phyloP scores from a whole-genome alignment of 2,888 invertebrate species.

The Ormyrus pomaceus region DNA sequence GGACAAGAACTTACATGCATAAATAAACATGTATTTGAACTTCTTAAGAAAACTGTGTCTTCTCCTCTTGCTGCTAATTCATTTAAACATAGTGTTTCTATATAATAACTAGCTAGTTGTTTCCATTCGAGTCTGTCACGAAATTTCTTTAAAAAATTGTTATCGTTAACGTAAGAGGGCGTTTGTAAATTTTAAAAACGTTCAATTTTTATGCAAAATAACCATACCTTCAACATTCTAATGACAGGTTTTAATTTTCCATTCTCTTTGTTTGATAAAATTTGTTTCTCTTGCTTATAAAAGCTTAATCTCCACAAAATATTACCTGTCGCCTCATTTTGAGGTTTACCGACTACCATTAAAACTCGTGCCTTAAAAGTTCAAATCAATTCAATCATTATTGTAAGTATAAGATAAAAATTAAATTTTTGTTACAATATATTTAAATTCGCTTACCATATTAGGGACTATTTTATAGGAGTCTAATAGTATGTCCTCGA shows the following conservation, averaged over 20 bases:
- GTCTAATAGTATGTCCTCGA: slow-evolving; percentile 62
- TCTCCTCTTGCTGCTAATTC: slow-evolving; percentile 73
- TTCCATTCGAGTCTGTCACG: slow-evolving; percentile 37
- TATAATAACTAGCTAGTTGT: slow-evolving; percentile 49
- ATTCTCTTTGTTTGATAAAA: slow-evolving; percentile 70
- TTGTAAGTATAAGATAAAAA: slow-evolving; percentile 57
- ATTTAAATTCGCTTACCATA: slow-evolving; percentile 11
- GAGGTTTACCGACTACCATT: slow-evolving; percentile 78
- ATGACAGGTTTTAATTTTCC: slow-evolving; percentile 66
- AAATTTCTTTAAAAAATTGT: slow-evolving; percentile 26
- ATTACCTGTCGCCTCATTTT: slow-evolving; percentile 61
- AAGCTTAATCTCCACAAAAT: slow-evolving; percentile 79
- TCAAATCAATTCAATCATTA: slow-evolving; percentile 7
- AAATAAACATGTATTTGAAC: slow-evolving; percentile 77
- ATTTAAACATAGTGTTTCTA: slow-evolving; percentile 47
- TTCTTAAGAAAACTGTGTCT: slow-evolving; percentile 72
- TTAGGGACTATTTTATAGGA: slow-evolving; percentile 27
- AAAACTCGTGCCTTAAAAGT: slow-evolving; percentile 62
- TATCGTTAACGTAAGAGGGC: background rate
- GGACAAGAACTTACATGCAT: slow-evolving; percentile 68
- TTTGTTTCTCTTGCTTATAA: slow-evolving; percentile 78
- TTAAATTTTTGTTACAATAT: background rate
- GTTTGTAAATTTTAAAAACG: background rate
- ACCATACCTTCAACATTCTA: slow-evolving; percentile 64
- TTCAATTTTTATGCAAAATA: background rate